Conservation (phyloP, 2,113 vertebrate genomes). For the Myotis davidii region DNA sequence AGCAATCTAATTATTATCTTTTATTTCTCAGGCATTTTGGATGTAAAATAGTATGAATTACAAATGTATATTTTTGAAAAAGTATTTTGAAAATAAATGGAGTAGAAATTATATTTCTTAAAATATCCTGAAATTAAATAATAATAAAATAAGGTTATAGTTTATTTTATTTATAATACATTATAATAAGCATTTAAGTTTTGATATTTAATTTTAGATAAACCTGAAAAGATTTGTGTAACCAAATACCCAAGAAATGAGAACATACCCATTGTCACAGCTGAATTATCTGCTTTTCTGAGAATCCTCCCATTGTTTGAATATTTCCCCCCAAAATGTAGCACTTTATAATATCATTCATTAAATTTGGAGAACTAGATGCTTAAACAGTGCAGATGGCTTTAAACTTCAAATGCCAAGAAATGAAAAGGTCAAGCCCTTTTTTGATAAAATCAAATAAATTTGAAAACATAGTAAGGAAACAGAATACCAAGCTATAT, state of each 20-base stretch:
- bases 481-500: not conserved
- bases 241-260: not conserved
- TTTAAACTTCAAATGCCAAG: not conserved
- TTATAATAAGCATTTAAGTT: not conserved
- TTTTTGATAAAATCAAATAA: not conserved
- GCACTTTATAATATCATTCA: not conserved
- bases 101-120: not conserved
- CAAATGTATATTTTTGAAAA: not conserved
- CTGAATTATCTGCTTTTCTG: not conserved
- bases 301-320: constrained; percentile 13
- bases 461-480: not conserved
- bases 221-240: not conserved
- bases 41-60: not conserved
- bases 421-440: not conserved
- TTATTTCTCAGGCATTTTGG: not conserved
- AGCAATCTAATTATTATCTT: not conserved
- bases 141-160: not conserved
- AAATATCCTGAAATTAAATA: constrained; percentile 1
- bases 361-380: not conserved
- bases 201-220: not conserved
- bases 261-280: not conserved
- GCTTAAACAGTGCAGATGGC: not conserved
- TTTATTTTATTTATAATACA: not conserved
- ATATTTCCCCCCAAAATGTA: not conserved
- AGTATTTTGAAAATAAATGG: not conserved